Base-by-base conservation (phyloP, 2,888 invertebrate genomes). In the Drosophila aldrichi region DNA sequence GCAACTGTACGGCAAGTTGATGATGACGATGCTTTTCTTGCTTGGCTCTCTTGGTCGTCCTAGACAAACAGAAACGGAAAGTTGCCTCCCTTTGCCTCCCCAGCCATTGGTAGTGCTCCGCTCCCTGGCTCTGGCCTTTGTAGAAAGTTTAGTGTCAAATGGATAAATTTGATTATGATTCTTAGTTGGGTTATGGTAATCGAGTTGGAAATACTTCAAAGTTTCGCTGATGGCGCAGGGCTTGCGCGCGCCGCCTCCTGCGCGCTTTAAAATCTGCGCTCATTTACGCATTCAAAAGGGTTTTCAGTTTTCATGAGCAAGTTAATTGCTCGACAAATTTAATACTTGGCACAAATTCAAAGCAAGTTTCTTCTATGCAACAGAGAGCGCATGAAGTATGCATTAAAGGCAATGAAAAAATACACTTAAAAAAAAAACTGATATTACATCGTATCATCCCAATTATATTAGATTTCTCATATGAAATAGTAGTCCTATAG, bases 161-260 rank as follows among this genome's bases (percentile, higher is more conserved):
- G 84, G 74, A 68, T 72, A 84, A 86, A 87, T 87, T 87, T 81
- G 82, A 87, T 87, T 87, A 84, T 81, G 72, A 81, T 81, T 77
- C 84, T 78, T 73, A 84, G 88, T 86, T 82, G 79, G 89, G 87
- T 86, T 87, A 86, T 82, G 84, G 70, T 88, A 87, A 88, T 87
- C 82, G 86, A 88, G 88, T 87, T 87, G 79, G 69, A 87, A 88
- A 84, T 82, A 87, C 87, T 87, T 87, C 84, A 78, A 86, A 86
- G 78, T 86, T 80, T 71, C 62, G 63, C 54, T 73, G 72, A 67
- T 76, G 72, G 60, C 43, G 40, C 43, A 32, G 29, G 18, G 59
- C 40, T 61, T 38, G 34, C 14, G 1, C 14, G 1, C 16, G 14
- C 36, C 14, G 36, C 36, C 14, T 29, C 3, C 32, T 32, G 1